Evolutionary conservation across 2,888 invertebrate species (phyloP).

Genomic region (Drosophila macrospina): DNA sequence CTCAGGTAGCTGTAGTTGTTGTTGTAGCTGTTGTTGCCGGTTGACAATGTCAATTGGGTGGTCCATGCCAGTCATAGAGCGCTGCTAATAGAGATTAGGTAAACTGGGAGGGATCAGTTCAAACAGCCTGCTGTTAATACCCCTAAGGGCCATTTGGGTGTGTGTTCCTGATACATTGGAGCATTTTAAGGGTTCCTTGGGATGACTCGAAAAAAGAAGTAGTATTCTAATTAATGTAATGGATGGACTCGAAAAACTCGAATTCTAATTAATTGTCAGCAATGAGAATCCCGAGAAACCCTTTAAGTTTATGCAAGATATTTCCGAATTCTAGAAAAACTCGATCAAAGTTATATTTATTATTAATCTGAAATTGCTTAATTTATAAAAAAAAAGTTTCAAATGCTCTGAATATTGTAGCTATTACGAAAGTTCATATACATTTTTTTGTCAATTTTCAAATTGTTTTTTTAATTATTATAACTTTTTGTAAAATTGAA

Average conservation of each 20-base stretch:
- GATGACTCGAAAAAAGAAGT: slow-evolving; percentile 8
- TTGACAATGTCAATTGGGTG: slow-evolving; percentile 73
- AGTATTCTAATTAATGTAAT: slow-evolving; percentile 15
- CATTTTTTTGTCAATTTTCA: too few relatives aligned
- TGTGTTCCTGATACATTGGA: not conserved
- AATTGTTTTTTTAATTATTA: too few relatives aligned
- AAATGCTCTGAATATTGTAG: too few relatives aligned
- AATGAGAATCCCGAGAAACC: slow-evolving; percentile 1
- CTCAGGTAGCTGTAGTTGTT: slow-evolving; percentile 50
- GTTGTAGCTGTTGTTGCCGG: slow-evolving; percentile 12
- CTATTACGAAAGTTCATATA: too few relatives aligned
- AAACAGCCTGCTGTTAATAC: slow-evolving; percentile 14
- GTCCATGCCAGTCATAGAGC: slow-evolving; percentile 65
- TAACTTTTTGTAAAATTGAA: not conserved
- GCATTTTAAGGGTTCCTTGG: not conserved
- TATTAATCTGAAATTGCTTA: too few relatives aligned
- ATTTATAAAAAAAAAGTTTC: too few relatives aligned
- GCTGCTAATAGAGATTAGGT: slow-evolving; percentile 71
- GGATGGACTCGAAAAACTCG: too few relatives aligned
- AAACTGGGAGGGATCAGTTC: slow-evolving; percentile 17
- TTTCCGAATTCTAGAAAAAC: not conserved
- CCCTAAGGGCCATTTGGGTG: slow-evolving; percentile 25
- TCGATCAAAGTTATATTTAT: too few relatives aligned
- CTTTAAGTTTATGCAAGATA: not conserved
- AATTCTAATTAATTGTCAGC: too few relatives aligned